A percentile compares a stretch with the other conserved stretches of the same genome.
These are phyloP conservation scores for Spinus olivaceus DNA, from an alignment of 2,797 vertebrate genomes.

Conservation along the genomic window DNA sequence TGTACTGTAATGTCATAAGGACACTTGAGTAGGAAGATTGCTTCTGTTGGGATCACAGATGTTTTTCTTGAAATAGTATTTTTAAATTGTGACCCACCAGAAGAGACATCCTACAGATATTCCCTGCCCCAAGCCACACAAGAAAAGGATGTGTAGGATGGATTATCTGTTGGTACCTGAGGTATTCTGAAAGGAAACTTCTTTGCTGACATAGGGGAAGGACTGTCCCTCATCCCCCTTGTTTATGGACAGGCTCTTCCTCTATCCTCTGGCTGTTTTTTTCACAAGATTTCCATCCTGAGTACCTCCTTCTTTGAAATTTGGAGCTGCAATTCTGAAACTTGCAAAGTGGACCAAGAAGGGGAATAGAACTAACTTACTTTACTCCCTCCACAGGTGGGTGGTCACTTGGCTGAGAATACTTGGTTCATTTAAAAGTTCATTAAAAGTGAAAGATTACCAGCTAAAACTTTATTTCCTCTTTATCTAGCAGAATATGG, in stretches of 20 bases:
- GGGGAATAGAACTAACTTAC: neutral
- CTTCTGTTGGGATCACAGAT: neutral
- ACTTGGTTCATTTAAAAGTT: neutral
- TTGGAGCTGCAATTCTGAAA: neutral
- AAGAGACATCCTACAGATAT: neutral
- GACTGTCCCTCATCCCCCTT: accelerated
- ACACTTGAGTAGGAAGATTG: neutral
- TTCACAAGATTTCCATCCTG: neutral
- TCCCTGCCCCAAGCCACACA: neutral
- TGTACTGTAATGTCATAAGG: slow-evolving; percentile 9
- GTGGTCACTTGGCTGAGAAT: neutral
- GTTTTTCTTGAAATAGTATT: neutral
- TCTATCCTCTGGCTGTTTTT: neutral
- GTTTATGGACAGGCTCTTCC: neutral
- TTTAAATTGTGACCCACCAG: neutral
- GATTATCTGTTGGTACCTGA: neutral
- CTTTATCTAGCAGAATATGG: neutral
- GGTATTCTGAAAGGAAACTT: neutral
- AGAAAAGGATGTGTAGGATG: neutral
- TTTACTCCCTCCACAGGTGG: neutral
- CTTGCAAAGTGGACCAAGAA: neutral
- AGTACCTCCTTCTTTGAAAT: neutral
- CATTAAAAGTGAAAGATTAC: neutral
- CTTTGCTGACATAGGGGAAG: neutral
- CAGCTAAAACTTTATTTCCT: neutral